A percentile compares a stretch with the other conserved stretches of the same genome.
Evolutionary conservation across 1,140 invertebrate genomes (phyloP).

Genomic region (Polyergus mexicanus): DNA sequence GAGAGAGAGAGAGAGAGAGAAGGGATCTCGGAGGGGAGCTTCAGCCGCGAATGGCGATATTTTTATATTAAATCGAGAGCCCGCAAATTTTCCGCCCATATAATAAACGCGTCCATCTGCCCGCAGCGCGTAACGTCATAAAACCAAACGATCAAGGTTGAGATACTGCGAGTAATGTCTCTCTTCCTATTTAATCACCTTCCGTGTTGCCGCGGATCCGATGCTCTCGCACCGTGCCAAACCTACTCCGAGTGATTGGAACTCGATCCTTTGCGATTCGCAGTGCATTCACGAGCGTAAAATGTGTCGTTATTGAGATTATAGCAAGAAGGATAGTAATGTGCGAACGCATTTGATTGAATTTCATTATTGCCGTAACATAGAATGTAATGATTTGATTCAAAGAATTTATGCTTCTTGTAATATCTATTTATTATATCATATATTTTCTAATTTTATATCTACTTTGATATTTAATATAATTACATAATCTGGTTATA

Average conservation of each 20-base stretch:
- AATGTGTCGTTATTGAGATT: conserved; percentile 43
- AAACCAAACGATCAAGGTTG: conserved; percentile 66
- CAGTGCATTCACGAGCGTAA: neutral
- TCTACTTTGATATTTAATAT: neutral
- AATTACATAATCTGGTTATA: neutral
- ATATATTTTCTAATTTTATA: neutral
- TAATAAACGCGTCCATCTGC: conserved; percentile 41
- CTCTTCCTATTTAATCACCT: conserved; percentile 71
- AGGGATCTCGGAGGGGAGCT: conserved; percentile 28
- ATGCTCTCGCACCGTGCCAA: conserved; percentile 12
- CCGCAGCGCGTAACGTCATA: conserved; percentile 56
- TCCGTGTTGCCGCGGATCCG: conserved; percentile 39
- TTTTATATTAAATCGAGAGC: conserved; percentile 75
- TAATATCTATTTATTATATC: neutral
- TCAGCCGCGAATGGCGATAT: conserved; percentile 55
- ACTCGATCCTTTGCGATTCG: conserved; percentile 4
- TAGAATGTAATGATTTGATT: neutral
- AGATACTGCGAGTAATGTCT: conserved; percentile 63
- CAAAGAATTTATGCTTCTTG: neutral
- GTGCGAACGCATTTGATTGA: conserved; percentile 7
- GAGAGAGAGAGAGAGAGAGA: neutral
- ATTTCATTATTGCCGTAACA: neutral
- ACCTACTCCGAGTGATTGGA: conserved; percentile 47
- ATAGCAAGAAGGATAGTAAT: conserved; percentile 10
- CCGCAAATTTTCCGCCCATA: conserved; percentile 65